Base-by-base conservation (phyloP, 2,888 invertebrate genomes). In the Drosophila colorata region DNA sequence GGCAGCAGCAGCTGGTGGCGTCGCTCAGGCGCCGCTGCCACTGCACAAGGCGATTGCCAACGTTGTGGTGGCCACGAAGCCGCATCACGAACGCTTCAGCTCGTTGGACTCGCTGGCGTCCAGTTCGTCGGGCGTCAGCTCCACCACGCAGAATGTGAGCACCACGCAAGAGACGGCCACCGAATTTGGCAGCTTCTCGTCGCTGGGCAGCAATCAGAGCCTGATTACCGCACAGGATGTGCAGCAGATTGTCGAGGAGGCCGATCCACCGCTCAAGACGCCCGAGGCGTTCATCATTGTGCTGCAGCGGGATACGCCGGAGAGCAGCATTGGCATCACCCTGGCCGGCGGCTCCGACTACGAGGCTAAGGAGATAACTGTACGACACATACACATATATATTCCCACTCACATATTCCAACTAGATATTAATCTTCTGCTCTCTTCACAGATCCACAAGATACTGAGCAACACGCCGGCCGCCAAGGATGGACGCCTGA, bases 341-440 rank as follows among this genome's bases (percentile, higher is more conserved):
- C 93, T 98, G 80, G 97, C 97, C 53, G 98, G 98, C 64, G 98
- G 98, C 53, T 95, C 95, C 16, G 98, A 98, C 91, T 97, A 97
- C 91, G 98, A 98, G 93, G 95, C 96, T 87, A 98, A 97, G 93
- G 97, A 97, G 92, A 97, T 98, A 75, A 97, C 97, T 89, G 97
- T 97, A 92, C 93, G 95, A 93, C 1, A 0, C 2, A 2, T 11
- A 18, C 1, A 2, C 8, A 3, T 28, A 6, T n/a, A 6, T 46
- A 23, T 33, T 16, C 25, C 28, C 28, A 9, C n/a, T 13, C 6
- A 6, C n/a, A 1, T 48, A 55, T 2, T 18, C 8, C 4, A 4
- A n/a, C 2, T 14, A 0, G 28, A 8, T 28, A 33, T 13, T 33
- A 33, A 33, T 13, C 7, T 14, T 6, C 33, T n/a, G 5, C 28